Evolutionary conservation across 2,113 vertebrate species (phyloP).

Genomic region (Neolamprologus falcicula): DNA sequence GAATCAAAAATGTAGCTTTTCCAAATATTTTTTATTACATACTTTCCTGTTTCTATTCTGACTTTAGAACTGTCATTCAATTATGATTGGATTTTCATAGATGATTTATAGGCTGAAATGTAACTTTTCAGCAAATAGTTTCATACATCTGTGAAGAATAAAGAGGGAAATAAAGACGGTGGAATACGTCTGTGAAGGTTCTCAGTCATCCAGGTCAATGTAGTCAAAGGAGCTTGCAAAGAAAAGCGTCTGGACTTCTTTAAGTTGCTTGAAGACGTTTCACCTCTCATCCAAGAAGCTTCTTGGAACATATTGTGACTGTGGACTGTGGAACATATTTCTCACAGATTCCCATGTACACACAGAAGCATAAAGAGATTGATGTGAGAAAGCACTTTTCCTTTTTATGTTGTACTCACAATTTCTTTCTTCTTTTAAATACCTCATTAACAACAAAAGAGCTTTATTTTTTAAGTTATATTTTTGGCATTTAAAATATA

Average conservation of each 20-base stretch:
- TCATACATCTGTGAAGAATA: neutral
- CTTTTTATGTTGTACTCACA: neutral
- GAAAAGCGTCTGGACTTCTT: too few relatives aligned
- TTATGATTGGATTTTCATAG: neutral
- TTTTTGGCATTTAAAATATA: neutral
- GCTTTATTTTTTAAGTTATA: conserved; percentile 11
- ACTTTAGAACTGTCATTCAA: neutral
- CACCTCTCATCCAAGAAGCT: too few relatives aligned
- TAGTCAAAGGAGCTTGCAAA: too few relatives aligned
- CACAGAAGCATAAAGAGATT: neutral
- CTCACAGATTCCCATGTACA: fast-evolving
- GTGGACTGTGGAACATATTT: neutral
- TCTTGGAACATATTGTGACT: too few relatives aligned
- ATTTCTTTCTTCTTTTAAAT: neutral
- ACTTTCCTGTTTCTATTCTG: neutral
- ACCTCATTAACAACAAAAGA: conserved; percentile 1
- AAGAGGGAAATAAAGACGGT: neutral
- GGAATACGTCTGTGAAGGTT: too few relatives aligned
- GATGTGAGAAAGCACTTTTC: neutral
- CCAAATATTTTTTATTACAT: neutral
- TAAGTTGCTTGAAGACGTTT: too few relatives aligned
- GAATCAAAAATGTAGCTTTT: neutral
- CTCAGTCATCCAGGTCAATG: too few relatives aligned
- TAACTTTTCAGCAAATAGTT: neutral
- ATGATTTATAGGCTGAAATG: neutral